phyloP scores from a whole-genome alignment of 30 jellyfish, hydroid and myxozoan genomes.

The Cassiopea andromeda region DNA sequence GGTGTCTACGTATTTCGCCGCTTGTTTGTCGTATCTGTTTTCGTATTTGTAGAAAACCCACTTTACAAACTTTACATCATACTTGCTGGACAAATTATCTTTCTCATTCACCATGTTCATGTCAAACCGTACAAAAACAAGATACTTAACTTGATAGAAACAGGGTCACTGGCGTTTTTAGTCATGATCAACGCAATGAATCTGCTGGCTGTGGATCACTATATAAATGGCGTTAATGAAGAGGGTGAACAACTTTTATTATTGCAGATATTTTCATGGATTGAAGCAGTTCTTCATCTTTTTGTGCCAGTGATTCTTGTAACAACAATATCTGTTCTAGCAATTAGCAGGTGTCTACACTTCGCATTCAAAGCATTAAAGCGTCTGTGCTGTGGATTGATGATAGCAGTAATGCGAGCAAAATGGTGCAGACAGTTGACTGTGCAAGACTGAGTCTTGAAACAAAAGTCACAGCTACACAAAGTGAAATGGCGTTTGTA shows the following conservation, averaged over 20 bases:
- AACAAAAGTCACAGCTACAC: too few relatives aligned
- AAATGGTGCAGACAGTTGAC: too few relatives aligned
- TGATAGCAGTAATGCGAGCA: neutral
- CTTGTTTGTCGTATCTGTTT: neutral
- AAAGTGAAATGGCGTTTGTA: too few relatives aligned
- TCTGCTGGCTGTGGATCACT: slow-evolving; percentile 3
- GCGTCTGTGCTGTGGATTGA: neutral
- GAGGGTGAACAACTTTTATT: neutral
- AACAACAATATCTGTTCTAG: neutral
- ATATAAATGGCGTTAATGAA: neutral
- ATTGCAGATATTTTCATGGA: neutral
- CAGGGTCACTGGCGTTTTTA: neutral
- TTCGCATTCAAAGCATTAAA: neutral
- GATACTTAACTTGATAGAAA: neutral
- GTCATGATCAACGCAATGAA: neutral
- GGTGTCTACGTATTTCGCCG: slow-evolving; percentile 26
- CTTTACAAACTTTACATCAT: neutral
- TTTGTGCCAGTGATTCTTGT: neutral
- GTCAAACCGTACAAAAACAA: neutral
- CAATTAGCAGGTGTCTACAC: neutral
- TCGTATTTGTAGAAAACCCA: neutral
- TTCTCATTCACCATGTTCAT: slow-evolving; percentile 11
- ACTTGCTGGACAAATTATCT: slow-evolving; percentile 1
- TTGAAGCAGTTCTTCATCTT: neutral
- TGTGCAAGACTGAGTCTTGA: too few relatives aligned